Evolutionary conservation across 2,113 vertebrate genomes (phyloP).

Genomic region (Pan paniscus): DNA sequence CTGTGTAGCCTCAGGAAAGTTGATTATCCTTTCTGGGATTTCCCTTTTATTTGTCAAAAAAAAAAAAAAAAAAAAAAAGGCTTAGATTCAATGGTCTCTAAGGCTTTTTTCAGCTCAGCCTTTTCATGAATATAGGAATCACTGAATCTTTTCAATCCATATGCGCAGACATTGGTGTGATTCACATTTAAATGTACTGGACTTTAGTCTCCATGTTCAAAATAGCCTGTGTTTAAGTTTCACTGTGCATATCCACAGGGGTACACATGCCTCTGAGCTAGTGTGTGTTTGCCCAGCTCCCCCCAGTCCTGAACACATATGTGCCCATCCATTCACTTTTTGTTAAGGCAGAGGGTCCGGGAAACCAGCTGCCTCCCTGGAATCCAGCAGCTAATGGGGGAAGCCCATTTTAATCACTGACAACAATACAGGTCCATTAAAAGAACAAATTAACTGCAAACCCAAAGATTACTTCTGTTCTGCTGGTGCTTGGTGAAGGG

Average conservation of each 20-base stretch:
- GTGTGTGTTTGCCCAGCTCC: background rate
- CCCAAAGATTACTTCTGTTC: slow-evolving; percentile 57
- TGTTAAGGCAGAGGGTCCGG: background rate
- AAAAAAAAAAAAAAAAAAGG: background rate
- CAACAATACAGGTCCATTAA: slow-evolving; percentile 73
- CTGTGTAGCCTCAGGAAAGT: background rate
- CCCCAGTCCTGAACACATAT: background rate
- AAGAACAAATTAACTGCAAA: slow-evolving; percentile 71
- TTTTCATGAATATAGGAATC: background rate
- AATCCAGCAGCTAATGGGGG: slow-evolving; percentile 48
- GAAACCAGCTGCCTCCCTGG: slow-evolving; percentile 30
- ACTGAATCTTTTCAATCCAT: background rate
- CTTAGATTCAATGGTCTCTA: background rate
- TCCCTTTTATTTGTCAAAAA: background rate
- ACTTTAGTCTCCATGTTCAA: background rate
- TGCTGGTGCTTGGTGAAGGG: slow-evolving; percentile 20
- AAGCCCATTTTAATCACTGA: slow-evolving; percentile 69
- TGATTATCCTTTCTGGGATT: background rate
- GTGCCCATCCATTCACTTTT: background rate
- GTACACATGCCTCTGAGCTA: background rate
- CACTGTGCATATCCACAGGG: background rate
- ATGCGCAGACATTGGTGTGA: background rate
- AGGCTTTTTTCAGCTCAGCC: background rate
- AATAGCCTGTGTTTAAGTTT: background rate
- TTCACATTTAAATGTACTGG: background rate